Percentiles rank a stretch among this genome's conserved stretches.
Conservation (phyloP, 1,140 invertebrate genomes). For the Acromyrmex charruanus region DNA sequence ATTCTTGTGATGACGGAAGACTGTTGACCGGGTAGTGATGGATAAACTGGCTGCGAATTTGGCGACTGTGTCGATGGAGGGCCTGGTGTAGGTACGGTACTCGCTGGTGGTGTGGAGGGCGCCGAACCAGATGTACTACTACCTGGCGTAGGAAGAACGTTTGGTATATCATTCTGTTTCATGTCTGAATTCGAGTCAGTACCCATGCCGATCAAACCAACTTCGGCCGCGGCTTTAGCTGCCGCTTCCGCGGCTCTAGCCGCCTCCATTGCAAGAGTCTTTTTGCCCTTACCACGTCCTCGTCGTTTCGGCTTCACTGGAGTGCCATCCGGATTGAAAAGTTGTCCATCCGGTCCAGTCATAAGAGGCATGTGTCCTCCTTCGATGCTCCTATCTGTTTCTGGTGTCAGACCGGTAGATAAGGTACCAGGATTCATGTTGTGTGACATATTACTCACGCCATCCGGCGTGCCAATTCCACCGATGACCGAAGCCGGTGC, state of each 20-base stretch:
- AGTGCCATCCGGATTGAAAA: slow-evolving; percentile 82
- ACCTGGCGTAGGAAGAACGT: slow-evolving; percentile 83
- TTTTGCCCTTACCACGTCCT: slow-evolving; percentile 88
- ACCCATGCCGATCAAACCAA: slow-evolving; percentile 76
- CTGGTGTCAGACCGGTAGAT: slow-evolving; percentile 65
- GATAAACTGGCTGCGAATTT: slow-evolving; percentile 81
- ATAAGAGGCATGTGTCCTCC: slow-evolving; percentile 73
- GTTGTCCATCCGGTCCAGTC: slow-evolving; percentile 77
- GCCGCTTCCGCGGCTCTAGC: slow-evolving; percentile 84
- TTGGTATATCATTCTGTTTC: slow-evolving; percentile 79
- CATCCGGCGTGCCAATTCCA: slow-evolving; percentile 62
- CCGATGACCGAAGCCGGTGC: slow-evolving; percentile 12
- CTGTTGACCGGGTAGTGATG: slow-evolving; percentile 84
- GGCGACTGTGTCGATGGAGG: slow-evolving; percentile 76
- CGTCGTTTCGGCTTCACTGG: slow-evolving; percentile 86
- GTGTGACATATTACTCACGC: slow-evolving; percentile 58
- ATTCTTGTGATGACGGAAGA: slow-evolving; percentile 90
- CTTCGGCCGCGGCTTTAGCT: slow-evolving; percentile 77
- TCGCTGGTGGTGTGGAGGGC: slow-evolving; percentile 83
- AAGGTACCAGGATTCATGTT: slow-evolving; percentile 59
- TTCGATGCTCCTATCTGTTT: slow-evolving; percentile 70
- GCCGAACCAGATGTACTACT: slow-evolving; percentile 85
- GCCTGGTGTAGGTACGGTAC: slow-evolving; percentile 72
- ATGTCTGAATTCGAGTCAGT: slow-evolving; percentile 82
- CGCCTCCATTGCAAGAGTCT: slow-evolving; percentile 87